These are phyloP conservation scores for Stegastes partitus DNA, from an alignment of 2,113 vertebrate genomes.

Conservation along the genomic window DNA sequence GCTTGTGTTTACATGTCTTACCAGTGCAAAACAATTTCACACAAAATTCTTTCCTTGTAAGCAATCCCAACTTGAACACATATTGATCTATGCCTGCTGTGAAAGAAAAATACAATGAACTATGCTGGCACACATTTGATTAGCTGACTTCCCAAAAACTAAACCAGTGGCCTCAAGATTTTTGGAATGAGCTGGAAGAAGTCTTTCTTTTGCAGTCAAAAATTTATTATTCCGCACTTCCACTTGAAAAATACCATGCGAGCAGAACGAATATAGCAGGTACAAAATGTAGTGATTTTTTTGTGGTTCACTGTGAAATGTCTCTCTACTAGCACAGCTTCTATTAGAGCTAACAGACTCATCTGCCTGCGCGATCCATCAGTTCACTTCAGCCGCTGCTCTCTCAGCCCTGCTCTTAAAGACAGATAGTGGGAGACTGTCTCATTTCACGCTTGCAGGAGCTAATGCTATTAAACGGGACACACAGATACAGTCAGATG, in stretches of 20 bases:
- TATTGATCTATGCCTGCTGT: conserved; percentile 11
- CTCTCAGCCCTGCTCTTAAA: conserved; percentile 69
- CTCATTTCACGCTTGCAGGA: conserved; percentile 79
- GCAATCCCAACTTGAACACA: conserved; percentile 14
- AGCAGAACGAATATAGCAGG: not conserved
- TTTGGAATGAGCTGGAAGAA: conserved; percentile 18
- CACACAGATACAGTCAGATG: conserved; percentile 51
- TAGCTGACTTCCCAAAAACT: conserved; percentile 3
- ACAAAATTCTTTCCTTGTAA: conserved; percentile 15
- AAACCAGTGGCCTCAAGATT: conserved; percentile 24
- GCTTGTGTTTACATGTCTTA: conserved; percentile 28
- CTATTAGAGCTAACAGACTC: conserved; percentile 48
- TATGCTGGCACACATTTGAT: conserved; percentile 27
- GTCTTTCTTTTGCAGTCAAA: conserved; percentile 2
- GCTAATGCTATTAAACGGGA: conserved; percentile 75
- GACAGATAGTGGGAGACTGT: conserved; percentile 73
- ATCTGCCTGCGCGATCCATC: conserved; percentile 61
- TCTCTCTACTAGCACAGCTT: conserved; percentile 28
- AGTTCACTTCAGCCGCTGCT: conserved; percentile 63
- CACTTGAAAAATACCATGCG: not conserved
- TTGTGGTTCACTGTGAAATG: conserved; percentile 3
- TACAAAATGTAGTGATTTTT: conserved; percentile 2
- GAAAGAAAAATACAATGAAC: conserved; percentile 25
- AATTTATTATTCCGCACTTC: not conserved
- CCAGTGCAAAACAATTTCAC: conserved; percentile 17